Percentiles rank a stretch among this genome's conserved stretches.
Conservation (phyloP, 2,113 vertebrate species). For the Acanthochromis polyacanthus region DNA sequence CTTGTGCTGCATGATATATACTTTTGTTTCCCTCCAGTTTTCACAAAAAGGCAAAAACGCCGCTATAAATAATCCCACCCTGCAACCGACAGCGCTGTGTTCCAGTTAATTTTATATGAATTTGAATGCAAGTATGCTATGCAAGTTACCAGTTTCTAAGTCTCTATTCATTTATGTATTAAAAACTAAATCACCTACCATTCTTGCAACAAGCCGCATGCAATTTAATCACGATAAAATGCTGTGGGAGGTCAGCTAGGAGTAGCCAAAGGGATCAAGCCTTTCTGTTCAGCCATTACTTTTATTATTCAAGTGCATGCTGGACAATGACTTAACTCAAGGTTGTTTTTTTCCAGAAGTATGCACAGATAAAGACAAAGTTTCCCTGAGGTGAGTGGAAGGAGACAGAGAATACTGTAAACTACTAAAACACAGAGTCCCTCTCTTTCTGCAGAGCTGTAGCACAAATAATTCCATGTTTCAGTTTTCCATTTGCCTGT, state of each 20-base stretch:
- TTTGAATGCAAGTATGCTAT: neutral
- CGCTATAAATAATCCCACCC: too few species aligned
- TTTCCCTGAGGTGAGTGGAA: slow-evolving; percentile 10
- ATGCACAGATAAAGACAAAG: slow-evolving; percentile 14
- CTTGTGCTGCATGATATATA: too few species aligned
- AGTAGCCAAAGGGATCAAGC: slow-evolving; percentile 11
- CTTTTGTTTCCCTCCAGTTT: too few species aligned
- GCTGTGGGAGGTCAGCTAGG: slow-evolving; percentile 9
- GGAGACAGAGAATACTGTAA: neutral
- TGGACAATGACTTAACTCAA: slow-evolving; percentile 20
- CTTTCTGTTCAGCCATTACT: slow-evolving; percentile 28
- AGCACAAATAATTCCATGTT: slow-evolving; percentile 9
- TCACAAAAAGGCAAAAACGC: too few species aligned
- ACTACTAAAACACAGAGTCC: slow-evolving; percentile 12
- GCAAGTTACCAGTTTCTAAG: neutral
- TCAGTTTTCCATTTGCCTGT: neutral
- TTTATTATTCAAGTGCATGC: slow-evolving; percentile 20
- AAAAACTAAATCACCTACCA: slow-evolving; percentile 1
- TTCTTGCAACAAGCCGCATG: slow-evolving; percentile 9
- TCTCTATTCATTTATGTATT: neutral
- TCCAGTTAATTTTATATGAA: neutral
- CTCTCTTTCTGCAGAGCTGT: slow-evolving; percentile 18
- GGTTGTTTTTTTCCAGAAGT: slow-evolving; percentile 26
- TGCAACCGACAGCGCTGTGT: too few species aligned
- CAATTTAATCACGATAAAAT: slow-evolving; percentile 7